phyloP scores from a whole-genome alignment of 30 jellyfish, hydroid and myxozoan genomes.

The Aurelia coerulea region DNA sequence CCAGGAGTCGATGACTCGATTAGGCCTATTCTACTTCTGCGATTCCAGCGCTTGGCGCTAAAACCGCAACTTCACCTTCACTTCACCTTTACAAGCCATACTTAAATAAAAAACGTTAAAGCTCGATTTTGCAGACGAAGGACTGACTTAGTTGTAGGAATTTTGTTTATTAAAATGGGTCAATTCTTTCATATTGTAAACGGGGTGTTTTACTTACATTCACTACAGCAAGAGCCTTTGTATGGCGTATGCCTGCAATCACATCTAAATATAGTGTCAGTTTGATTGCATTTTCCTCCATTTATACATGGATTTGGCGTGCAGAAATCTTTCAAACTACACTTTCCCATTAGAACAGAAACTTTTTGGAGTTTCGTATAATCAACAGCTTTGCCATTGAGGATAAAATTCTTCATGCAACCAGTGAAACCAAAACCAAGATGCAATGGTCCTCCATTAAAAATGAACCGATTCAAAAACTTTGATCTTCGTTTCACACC shows the following conservation, averaged over 20 bases:
- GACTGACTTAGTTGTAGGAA: too few relatives aligned
- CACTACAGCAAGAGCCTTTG: constrained; percentile 93
- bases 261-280: constrained; percentile 85
- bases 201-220: constrained; percentile 57
- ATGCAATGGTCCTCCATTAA: constrained; percentile 93
- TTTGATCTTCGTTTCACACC: constrained; percentile 85
- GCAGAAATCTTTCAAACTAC: constrained; percentile 93
- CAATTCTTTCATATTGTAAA: too few relatives aligned
- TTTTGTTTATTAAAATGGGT: too few relatives aligned
- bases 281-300: constrained; percentile 98
- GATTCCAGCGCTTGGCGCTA: too few relatives aligned
- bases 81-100: too few relatives aligned
- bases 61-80: too few relatives aligned
- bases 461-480: constrained; percentile 56
- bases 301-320: constrained; percentile 98
- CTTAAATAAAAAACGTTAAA: too few relatives aligned
- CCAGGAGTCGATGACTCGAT: too few relatives aligned
- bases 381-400: constrained; percentile 77
- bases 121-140: too few relatives aligned
- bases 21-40: too few relatives aligned
- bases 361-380: constrained; percentile 53
- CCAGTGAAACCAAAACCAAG: constrained; percentile 98
- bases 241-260: constrained; percentile 95
- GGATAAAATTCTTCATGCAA: constrained; percentile 92
- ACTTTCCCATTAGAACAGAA: constrained; percentile 75